Evolutionary conservation across 2,797 vertebrate genomes (phyloP).

Genomic region (Argentina silus): DNA sequence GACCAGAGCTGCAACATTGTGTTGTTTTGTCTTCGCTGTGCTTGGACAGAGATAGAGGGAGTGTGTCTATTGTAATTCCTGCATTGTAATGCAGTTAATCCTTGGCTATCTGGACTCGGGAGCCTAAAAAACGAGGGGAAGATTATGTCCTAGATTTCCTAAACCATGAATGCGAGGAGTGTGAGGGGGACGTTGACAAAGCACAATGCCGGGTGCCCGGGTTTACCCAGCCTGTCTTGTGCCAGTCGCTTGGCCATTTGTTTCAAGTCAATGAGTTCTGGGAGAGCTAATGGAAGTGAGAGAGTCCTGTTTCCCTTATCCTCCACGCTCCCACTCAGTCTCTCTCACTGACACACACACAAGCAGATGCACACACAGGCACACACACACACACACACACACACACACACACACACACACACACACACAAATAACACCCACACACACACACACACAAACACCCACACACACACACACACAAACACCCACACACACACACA

Average conservation of each 20-base stretch:
- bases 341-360: not conserved
- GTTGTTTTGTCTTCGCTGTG: slow-evolving; percentile 26
- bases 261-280: slow-evolving; percentile 31
- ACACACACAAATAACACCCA: not conserved
- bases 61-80: slow-evolving; percentile 23
- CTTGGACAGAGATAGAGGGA: slow-evolving; percentile 9
- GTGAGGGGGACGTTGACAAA: slow-evolving; percentile 32
- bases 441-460: no score
- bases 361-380: not conserved
- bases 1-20: not conserved
- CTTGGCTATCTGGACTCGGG: slow-evolving; percentile 32
- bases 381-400: slow-evolving; percentile 3
- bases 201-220: slow-evolving; percentile 29
- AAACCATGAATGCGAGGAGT: slow-evolving; percentile 37
- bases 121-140: slow-evolving; percentile 38
- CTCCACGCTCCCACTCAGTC: not conserved
- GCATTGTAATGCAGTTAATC: slow-evolving; percentile 40
- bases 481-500: not conserved
- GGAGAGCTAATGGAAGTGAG: slow-evolving; percentile 41
- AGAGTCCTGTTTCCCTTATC: not conserved
- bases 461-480: not conserved
- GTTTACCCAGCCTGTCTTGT: slow-evolving; percentile 31
- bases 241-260: not conserved
- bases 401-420: slow-evolving; percentile 6
- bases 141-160: slow-evolving; percentile 63